phyloP scores from a whole-genome alignment of 2,888 invertebrate genomes.

The Aphodius granarius region DNA sequence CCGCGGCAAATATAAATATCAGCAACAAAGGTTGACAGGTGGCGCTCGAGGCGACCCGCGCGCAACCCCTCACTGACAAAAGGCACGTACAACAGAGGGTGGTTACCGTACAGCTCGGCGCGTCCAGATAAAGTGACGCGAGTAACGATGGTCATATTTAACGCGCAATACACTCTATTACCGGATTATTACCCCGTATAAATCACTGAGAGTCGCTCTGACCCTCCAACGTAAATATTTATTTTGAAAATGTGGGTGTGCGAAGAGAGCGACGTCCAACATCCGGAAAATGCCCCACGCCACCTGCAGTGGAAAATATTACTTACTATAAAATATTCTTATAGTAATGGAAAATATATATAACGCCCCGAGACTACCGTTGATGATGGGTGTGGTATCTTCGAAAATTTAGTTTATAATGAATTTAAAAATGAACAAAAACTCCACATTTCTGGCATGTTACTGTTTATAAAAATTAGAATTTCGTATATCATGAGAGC shows the following conservation, averaged over 20 bases:
- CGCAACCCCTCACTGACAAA: not conserved
- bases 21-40: constrained; percentile 28
- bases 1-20: not conserved
- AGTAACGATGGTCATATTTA: constrained; percentile 24
- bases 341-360: no score
- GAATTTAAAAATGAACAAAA: no score
- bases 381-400: no score
- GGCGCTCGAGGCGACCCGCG: not conserved
- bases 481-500: no score
- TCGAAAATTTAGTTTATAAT: no score
- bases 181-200: constrained; percentile 20
- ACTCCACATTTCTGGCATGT: no score
- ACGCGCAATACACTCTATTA: constrained; percentile 22
- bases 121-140: constrained; percentile 27
- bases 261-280: not conserved
- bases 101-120: not conserved
- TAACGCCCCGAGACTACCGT: no score
- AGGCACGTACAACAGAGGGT: not conserved
- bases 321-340: not conserved
- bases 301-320: not conserved
- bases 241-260: not conserved
- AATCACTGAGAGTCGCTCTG: constrained; percentile 6
- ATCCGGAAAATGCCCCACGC: not conserved
- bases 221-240: not conserved
- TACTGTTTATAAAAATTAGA: no score